Conservation (phyloP, 2,797 vertebrate genomes). For the Netta rufina region DNA sequence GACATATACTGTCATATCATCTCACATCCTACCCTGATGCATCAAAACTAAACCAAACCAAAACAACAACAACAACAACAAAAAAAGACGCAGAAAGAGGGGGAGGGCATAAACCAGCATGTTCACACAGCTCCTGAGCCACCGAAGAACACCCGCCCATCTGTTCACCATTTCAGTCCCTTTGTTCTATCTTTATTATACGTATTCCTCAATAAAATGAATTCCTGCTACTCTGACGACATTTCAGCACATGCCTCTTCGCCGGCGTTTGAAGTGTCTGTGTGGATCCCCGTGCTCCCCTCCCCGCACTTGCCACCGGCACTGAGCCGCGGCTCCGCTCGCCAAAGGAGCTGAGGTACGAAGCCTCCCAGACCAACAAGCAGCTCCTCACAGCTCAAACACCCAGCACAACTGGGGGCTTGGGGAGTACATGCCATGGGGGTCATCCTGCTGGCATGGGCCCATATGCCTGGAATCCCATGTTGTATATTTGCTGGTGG, state of each 20-base stretch:
- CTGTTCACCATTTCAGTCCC: constrained; percentile 73
- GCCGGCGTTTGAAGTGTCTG: constrained; percentile 56
- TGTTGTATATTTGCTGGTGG: neutral
- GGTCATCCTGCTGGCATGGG: neutral
- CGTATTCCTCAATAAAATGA: constrained; percentile 60
- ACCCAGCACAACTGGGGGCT: no score
- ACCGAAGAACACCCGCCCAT: constrained; percentile 75
- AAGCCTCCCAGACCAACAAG: neutral
- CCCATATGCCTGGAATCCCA: neutral
- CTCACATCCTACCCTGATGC: constrained; percentile 74
- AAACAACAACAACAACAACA: neutral
- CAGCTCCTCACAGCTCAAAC: neutral
- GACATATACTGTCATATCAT: constrained; percentile 80
- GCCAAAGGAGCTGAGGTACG: neutral
- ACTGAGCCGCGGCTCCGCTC: neutral
- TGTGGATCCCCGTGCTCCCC: constrained; percentile 25
- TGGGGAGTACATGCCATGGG: neutral
- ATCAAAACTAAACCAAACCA: constrained; percentile 75
- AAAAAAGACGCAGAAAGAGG: constrained; percentile 46
- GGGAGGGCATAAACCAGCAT: constrained; percentile 70
- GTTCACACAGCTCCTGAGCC: constrained; percentile 70
- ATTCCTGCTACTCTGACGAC: constrained; percentile 55
- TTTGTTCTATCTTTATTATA: constrained; percentile 75
- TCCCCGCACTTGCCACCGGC: neutral
- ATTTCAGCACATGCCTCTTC: constrained; percentile 64